phyloP scores from a whole-genome alignment of 1,140 invertebrate species.

The Metopolophium dirhodum region DNA sequence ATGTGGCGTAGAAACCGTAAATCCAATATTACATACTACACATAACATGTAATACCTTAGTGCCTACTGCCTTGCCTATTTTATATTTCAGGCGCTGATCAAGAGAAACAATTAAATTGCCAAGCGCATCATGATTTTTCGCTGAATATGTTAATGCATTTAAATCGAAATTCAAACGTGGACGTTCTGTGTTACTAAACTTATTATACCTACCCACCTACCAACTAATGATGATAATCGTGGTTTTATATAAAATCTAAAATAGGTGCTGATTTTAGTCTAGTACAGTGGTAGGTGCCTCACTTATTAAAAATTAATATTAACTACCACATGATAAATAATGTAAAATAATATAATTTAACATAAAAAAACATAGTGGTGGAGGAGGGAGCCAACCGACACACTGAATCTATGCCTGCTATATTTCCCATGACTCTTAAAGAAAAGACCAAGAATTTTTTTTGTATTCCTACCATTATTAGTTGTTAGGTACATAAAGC shows the following conservation, averaged over 20 bases:
- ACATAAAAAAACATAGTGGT: neutral
- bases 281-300: too few relatives aligned
- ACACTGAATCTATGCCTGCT: neutral
- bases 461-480: neutral
- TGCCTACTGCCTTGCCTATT: neutral
- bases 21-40: neutral
- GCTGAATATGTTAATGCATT: neutral
- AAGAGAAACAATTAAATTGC: neutral
- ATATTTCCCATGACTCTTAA: neutral
- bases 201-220: neutral
- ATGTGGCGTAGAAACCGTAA: neutral
- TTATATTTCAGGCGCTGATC: neutral
- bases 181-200: neutral
- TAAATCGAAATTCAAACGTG: neutral
- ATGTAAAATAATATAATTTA: neutral
- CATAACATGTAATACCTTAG: too few relatives aligned
- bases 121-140: neutral
- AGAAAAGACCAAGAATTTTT: neutral
- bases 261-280: too few relatives aligned
- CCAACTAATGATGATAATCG: neutral
- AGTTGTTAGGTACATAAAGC: neutral
- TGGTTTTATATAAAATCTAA: neutral
- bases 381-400: too few relatives aligned
- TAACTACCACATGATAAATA: neutral
- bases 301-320: neutral